These are phyloP conservation scores for Esox niger DNA, from an alignment of 2,113 vertebrate genomes.

Conservation along the genomic window DNA sequence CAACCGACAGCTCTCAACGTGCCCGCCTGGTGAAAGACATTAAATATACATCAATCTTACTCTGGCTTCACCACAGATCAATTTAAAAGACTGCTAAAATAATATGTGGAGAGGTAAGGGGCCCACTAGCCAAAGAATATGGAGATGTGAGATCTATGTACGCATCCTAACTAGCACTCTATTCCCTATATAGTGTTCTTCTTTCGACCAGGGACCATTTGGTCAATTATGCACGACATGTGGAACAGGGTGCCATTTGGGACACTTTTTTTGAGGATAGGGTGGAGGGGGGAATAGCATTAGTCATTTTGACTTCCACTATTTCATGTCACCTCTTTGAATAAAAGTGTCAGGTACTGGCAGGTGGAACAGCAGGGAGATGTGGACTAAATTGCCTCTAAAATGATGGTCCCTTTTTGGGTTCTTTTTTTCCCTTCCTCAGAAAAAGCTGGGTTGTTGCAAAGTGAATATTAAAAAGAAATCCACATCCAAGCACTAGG, in stretches of 20 bases:
- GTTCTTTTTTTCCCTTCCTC: conserved; percentile 11
- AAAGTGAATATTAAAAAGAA: conserved; percentile 24
- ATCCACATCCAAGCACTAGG: not conserved
- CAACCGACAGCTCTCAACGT: conserved; percentile 59
- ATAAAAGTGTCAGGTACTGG: conserved; percentile 55
- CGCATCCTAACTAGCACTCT: not conserved
- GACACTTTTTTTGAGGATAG: conserved; percentile 6
- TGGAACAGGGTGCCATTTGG: not conserved
- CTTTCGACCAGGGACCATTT: not conserved
- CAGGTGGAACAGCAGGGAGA: conserved; percentile 56
- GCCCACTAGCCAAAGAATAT: conserved; percentile 23
- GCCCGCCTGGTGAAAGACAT: conserved; percentile 61
- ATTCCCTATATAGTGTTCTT: not conserved
- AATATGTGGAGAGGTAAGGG: conserved; percentile 34
- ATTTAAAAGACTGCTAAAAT: conserved; percentile 59
- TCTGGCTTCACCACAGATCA: conserved; percentile 62
- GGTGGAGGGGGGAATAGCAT: conserved; percentile 34
- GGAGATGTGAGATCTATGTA: not conserved
- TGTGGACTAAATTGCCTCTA: conserved; percentile 44
- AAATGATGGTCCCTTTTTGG: conserved; percentile 43
- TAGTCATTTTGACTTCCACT: conserved; percentile 58
- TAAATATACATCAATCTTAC: conserved; percentile 63
- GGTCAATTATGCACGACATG: not conserved
- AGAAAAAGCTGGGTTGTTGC: conserved; percentile 3
- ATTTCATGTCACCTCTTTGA: conserved; percentile 55